Evolutionary conservation across 1,140 invertebrate genomes (phyloP).

Genomic region (Zaprionus gabonicus): DNA sequence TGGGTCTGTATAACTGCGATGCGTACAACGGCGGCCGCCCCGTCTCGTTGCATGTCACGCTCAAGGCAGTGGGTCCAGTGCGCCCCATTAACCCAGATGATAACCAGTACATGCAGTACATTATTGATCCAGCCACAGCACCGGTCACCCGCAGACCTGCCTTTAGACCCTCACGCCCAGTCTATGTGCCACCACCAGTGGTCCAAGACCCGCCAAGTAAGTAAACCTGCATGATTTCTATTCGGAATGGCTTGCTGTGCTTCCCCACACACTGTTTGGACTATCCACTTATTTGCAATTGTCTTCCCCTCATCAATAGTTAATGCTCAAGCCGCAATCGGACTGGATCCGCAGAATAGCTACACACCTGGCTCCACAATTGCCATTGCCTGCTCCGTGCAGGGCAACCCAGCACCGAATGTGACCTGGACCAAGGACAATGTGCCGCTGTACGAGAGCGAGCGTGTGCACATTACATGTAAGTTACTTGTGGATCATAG

Average conservation of each 20-base stretch:
- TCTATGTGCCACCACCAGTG: slow-evolving; percentile 59
- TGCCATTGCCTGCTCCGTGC: slow-evolving; percentile 89
- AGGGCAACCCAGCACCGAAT: slow-evolving; percentile 90
- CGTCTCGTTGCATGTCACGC: slow-evolving; percentile 89
- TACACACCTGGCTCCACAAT: slow-evolving; percentile 89
- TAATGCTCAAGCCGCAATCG: slow-evolving; percentile 87
- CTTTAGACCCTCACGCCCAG: slow-evolving; percentile 81
- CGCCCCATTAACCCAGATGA: slow-evolving; percentile 85
- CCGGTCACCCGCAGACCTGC: slow-evolving; percentile 70
- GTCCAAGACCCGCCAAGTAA: slow-evolving; percentile 55
- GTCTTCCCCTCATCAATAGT: slow-evolving; percentile 82
- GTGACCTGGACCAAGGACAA: slow-evolving; percentile 93
- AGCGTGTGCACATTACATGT: slow-evolving; percentile 76
- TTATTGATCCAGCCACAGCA: slow-evolving; percentile 85
- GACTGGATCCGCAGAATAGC: slow-evolving; percentile 85
- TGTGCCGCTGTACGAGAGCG: slow-evolving; percentile 68
- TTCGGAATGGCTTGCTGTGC: slow-evolving; percentile 33
- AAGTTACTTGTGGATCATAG: not conserved
- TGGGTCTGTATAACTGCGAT: slow-evolving; percentile 94
- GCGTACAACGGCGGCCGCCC: slow-evolving; percentile 94
- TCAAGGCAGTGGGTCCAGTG: slow-evolving; percentile 89
- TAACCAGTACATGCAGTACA: slow-evolving; percentile 85
- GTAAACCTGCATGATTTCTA: slow-evolving; percentile 57
- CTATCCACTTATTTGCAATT: slow-evolving; percentile 4
- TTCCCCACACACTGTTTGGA: not conserved